Percentiles rank a stretch among this genome's conserved stretches.
Conservation (phyloP, 2,113 vertebrate species). For the Peromyscus californicus region DNA sequence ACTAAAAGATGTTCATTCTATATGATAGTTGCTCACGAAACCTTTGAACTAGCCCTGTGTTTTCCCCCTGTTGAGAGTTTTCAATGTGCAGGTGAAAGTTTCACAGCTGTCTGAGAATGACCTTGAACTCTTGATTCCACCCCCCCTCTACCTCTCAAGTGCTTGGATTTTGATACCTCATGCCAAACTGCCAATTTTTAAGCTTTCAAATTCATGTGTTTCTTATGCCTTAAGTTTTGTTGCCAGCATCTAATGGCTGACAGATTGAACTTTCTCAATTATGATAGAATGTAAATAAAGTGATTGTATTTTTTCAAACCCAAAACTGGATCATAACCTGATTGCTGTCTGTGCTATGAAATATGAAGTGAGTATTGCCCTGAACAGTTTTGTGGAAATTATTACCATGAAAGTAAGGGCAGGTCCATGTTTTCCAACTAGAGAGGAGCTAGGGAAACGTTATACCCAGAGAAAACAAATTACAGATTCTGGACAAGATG, state of each 20-base stretch:
- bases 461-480: neutral
- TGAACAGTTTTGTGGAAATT: constrained; percentile 16
- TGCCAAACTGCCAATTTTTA: neutral
- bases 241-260: constrained; percentile 5
- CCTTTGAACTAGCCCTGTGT: constrained; percentile 60
- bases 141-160: neutral
- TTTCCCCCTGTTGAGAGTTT: constrained; percentile 54
- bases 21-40: constrained; percentile 67
- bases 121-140: neutral
- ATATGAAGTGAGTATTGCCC: constrained; percentile 25
- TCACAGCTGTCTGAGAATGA: constrained; percentile 39
- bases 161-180: neutral
- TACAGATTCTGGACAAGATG: constrained; percentile 32
- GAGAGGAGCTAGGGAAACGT: neutral
- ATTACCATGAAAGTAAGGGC: neutral
- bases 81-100: constrained; percentile 73
- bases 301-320: neutral
- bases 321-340: neutral
- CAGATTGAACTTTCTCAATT: constrained; percentile 12
- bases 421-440: constrained; percentile 10
- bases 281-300: neutral
- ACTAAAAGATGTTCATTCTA: constrained; percentile 66
- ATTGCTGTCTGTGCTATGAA: neutral
- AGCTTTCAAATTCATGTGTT: constrained; percentile 8
- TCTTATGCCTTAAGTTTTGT: constrained; percentile 34